Base-by-base conservation (phyloP, 2,888 invertebrate genomes). In the Dendrolimus pini region DNA sequence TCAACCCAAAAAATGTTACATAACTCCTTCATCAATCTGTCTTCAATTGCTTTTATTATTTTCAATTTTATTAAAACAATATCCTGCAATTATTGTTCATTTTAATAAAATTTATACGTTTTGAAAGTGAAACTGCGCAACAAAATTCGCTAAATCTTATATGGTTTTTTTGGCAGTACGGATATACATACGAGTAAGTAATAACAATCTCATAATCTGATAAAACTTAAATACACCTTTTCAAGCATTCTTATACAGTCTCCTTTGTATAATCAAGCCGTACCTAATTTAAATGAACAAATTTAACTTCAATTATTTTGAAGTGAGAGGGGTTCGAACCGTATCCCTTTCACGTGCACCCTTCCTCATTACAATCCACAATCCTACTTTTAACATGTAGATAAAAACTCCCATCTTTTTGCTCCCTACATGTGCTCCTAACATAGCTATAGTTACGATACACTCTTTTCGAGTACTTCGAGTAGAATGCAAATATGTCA, bases 251-350 rank as follows among this genome's bases (percentile, higher is more conserved):
- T 30, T 30, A 30, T 30, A 30, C 30, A 30, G 30, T 30, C 6
- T 30, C 68, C 72, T 72, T 71, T 74, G 65, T 75, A 73, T 75
- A 71, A 77, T 79, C 77, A 78, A 70, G 65, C 73, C 72, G 65
- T 72, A 74, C 75, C 82, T 80, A 82, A 85, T 85, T 88, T 82
- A 83, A 88, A 86, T 83, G 83, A 83, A 85, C 85, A 88, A 89
- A 89, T 89, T 89, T 88, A 86, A 87, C 85, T 89, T 89, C 85
- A 88, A 90, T 89, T 89, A 89, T 85, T 86, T 83, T 89, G 80
- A 88, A 89, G 87, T 83, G 84, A 84, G 80, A 74, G 72, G 80
- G 79, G 78, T 77, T 47, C 77, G 78, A 73, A 77, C 76, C 81
- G 83, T 85, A 87, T 87, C 85, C 85, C 81, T 87, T 86, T 88